Conservation (phyloP, 2,888 invertebrate species). For the Yponomeuta evonymella region DNA sequence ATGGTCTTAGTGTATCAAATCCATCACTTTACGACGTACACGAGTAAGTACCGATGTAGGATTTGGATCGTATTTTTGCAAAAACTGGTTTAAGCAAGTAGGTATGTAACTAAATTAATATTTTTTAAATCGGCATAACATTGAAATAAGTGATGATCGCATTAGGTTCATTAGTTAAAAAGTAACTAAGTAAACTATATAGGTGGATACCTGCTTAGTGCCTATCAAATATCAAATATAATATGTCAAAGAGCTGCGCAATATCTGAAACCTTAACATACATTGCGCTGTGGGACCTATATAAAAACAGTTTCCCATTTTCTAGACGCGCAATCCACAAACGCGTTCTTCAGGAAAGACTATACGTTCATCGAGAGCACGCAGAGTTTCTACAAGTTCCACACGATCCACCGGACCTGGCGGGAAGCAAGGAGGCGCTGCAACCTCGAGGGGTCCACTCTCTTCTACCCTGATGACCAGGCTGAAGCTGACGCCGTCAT, state of each 20-base stretch:
- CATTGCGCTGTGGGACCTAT: not conserved
- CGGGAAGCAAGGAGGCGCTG: slow-evolving; percentile 43
- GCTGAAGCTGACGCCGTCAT: slow-evolving; percentile 38
- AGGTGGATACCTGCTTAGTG: too few relatives aligned
- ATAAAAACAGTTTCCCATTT: slow-evolving; percentile 10
- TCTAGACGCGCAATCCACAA: slow-evolving; percentile 42
- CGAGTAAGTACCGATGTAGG: not conserved
- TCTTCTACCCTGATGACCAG: slow-evolving; percentile 48
- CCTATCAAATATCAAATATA: too few relatives aligned
- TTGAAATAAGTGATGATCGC: too few relatives aligned
- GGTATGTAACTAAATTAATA: too few relatives aligned
- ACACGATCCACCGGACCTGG: slow-evolving; percentile 45
- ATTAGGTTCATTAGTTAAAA: too few relatives aligned
- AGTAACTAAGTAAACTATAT: too few relatives aligned
- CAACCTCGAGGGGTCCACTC: slow-evolving; percentile 41
- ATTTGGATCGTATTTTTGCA: not conserved
- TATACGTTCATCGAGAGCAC: slow-evolving; percentile 41
- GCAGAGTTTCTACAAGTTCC: slow-evolving; percentile 53
- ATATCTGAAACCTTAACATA: too few relatives aligned
- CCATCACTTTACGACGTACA: not conserved
- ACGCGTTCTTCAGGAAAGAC: slow-evolving; percentile 50
- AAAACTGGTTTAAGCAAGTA: not conserved
- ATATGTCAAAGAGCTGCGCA: too few relatives aligned
- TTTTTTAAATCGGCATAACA: not conserved
- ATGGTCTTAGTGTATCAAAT: not conserved